Base-by-base conservation (phyloP, 2,113 vertebrate species). In the Zapus hudsonius region DNA sequence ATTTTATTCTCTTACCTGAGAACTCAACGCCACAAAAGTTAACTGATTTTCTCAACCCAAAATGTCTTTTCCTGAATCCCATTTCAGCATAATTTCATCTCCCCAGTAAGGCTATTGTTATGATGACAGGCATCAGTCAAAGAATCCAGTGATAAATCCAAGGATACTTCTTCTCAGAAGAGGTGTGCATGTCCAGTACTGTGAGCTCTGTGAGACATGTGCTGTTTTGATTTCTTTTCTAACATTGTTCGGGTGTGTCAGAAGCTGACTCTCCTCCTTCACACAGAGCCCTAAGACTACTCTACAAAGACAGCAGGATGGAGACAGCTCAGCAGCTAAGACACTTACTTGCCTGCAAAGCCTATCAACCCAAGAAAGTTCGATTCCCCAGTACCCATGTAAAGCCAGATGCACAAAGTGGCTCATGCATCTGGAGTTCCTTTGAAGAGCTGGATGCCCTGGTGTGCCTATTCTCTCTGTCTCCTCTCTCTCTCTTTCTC, bases 181-280 rank as follows among this genome's bases (percentile, higher is more conserved):
- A 72, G 40, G 1, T 7, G 29, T 2, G 40, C 4, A 29, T 4
- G 5, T 3, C 13, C 36, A 42, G 1, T 29, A 19, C 7, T 79
- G 42, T 61, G 29, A 59, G 75, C 5, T 85, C 25, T 67, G 74
- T 57, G 3, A 10, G n/a, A n/a, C n/a, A n/a, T 42, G 4, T 3
- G 5, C 27, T 86, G 1, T 33, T 64, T 75, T 63, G 19, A 25
- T 38, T 61, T 66, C n/a, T n/a, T n/a, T n/a, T n/a, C n/a, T n/a
- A n/a, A n/a, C n/a, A n/a, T 78, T 6, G 36, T 31, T 61, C 22
- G 20, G 64, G 40, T n/a, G 7, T n/a, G 15, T 44, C 55, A 74
- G 20, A 15, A 11, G 3, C 59, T 27, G 31, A 1, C 12, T 5
- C 6, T 40, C 29, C 31, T 84, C 13, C 78, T 81, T 69, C 42